phyloP scores from a whole-genome alignment of 2,797 vertebrate genomes.

The Eupleurogrammus muticus region DNA sequence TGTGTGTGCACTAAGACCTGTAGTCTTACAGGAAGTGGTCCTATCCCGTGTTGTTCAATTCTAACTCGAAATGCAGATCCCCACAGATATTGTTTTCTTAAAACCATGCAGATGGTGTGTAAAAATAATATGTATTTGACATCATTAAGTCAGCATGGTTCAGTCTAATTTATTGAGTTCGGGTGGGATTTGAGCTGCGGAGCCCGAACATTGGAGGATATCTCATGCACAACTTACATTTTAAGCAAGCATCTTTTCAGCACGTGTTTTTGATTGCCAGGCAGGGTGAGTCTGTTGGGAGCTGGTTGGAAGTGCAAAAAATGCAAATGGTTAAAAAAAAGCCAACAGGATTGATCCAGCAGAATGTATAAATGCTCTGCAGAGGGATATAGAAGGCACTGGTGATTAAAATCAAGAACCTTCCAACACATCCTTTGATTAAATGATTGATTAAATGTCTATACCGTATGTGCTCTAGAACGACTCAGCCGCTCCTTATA shows the following conservation, averaged over 20 bases:
- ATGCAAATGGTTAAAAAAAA: not conserved
- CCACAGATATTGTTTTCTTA: not conserved
- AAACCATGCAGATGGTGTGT: constrained; percentile 10
- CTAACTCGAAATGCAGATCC: constrained; percentile 36
- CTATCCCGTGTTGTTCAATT: constrained; percentile 18
- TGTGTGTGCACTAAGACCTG: constrained; percentile 20
- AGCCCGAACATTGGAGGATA: not conserved
- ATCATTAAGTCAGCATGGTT: constrained; percentile 5
- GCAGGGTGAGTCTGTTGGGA: not conserved
- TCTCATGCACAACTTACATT: not conserved
- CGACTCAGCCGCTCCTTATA: no score
- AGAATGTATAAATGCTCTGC: not conserved
- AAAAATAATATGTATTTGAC: constrained; percentile 31
- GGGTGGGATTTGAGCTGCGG: not conserved
- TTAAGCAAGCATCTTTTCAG: not conserved
- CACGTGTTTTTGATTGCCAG: constrained; percentile 13
- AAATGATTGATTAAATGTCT: no score
- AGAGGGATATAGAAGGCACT: not conserved
- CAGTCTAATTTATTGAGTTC: not conserved
- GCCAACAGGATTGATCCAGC: not conserved
- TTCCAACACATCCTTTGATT: not conserved
- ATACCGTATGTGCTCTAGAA: no score
- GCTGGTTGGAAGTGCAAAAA: not conserved
- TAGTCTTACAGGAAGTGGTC: constrained; percentile 35
- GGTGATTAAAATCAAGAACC: not conserved